A percentile compares a stretch with the other conserved stretches of the same genome.
Conservation (phyloP, 2,113 vertebrate species). For the Coptodon rendalli region DNA sequence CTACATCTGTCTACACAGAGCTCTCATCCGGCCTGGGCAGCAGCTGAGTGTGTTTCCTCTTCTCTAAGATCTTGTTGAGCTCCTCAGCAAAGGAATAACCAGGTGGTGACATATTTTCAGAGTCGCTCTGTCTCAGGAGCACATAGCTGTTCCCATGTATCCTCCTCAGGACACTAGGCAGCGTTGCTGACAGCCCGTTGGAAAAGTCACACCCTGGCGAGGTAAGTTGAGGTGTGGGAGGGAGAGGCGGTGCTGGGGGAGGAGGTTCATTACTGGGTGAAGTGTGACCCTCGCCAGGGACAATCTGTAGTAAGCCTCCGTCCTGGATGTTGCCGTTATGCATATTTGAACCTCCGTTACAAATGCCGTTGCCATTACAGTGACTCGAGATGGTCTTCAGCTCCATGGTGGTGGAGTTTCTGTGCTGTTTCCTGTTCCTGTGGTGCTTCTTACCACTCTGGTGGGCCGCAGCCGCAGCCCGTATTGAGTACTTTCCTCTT, state of each 20-base stretch:
- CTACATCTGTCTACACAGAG: conserved; percentile 77
- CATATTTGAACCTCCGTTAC: conserved; percentile 55
- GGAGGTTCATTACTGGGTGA: conserved; percentile 57
- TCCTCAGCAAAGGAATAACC: conserved; percentile 88
- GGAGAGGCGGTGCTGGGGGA: conserved; percentile 75
- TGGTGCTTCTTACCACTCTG: conserved; percentile 46
- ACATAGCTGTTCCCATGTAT: conserved; percentile 96
- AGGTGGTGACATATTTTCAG: conserved; percentile 70
- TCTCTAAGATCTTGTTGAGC: conserved; percentile 94
- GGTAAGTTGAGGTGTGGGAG: conserved; percentile 69
- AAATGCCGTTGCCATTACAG: conserved; percentile 66
- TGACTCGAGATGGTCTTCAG: conserved; percentile 89
- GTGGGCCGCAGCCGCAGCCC: conserved; percentile 32
- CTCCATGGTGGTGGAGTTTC: conserved; percentile 75
- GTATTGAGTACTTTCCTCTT: conserved; percentile 77
- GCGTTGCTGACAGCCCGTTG: conserved; percentile 79
- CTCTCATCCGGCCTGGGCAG: conserved; percentile 87
- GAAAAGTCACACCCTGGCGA: conserved; percentile 71
- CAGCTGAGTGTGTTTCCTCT: conserved; percentile 92
- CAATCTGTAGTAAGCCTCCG: conserved; percentile 76
- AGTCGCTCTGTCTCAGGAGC: conserved; percentile 85
- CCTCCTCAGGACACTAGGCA: conserved; percentile 88
- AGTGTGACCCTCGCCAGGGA: conserved; percentile 69
- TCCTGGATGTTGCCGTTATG: conserved; percentile 39
- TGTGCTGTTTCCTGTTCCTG: conserved; percentile 33